Conservation (phyloP, 2,113 vertebrate genomes). For the Menura novaehollandiae region DNA sequence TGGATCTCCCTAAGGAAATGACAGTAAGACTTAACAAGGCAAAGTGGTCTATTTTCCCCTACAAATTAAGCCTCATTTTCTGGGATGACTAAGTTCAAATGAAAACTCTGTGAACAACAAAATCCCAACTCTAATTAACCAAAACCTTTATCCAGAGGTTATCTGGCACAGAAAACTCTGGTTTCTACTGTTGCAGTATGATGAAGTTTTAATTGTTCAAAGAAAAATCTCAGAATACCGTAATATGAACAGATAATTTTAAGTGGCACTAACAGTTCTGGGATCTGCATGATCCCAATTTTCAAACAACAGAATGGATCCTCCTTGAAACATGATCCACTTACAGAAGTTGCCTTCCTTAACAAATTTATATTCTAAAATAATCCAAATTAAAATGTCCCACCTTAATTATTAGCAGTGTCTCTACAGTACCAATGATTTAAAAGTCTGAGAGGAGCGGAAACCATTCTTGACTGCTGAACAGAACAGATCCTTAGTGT, state of each 20-base stretch:
- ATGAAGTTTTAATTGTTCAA: neutral
- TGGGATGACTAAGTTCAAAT: neutral
- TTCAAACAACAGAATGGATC: neutral
- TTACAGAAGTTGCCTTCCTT: neutral
- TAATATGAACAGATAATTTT: neutral
- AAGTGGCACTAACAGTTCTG: neutral
- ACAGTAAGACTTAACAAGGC: neutral
- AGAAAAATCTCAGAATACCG: neutral
- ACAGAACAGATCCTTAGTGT: neutral
- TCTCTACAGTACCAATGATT: neutral
- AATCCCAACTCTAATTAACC: neutral
- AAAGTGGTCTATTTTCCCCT: neutral
- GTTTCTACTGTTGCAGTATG: neutral
- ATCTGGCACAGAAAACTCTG: neutral
- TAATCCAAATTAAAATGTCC: neutral
- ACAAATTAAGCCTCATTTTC: conserved; percentile 22
- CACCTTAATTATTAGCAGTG: neutral
- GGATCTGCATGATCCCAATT: neutral
- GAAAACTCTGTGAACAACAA: neutral
- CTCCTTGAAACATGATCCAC: neutral
- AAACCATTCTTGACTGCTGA: neutral
- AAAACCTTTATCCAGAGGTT: neutral
- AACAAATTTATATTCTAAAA: neutral
- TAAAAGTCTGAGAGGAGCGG: neutral
- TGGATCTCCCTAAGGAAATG: neutral